Base-by-base conservation (phyloP, 2,888 invertebrate genomes). In the Thecocarcelia acutangulata region DNA sequence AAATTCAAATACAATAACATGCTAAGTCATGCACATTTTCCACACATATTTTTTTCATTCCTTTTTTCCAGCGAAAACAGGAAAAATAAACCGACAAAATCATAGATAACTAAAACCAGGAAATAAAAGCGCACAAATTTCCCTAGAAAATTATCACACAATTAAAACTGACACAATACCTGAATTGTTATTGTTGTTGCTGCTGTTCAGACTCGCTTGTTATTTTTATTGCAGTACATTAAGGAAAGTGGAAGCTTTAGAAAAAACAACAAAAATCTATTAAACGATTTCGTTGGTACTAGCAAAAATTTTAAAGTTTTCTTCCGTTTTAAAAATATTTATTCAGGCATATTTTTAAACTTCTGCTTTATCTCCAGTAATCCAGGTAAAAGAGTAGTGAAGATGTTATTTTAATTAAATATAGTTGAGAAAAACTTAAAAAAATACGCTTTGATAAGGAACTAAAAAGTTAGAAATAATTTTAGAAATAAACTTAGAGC, bases 161-260 rank as follows among this genome's bases (percentile, higher is more conserved):
- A 80, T 80, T 74, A 74, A 74, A 80, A 63, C n/a, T 74, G 69
- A 74, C 74, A 80, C 69, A 80, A 69, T 80, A 64, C 63, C 48
- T 52, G 15, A 28, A 48, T 50, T 61, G 24, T 61, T 42, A 21
- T 44, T 44, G 21, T 54, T 63, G 28, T 63, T 28, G 28, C n/a
- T n/a, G 28, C 28, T 28, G n/a, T 33, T 33, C 33, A 33, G 8
- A 8, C 1, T 3, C 6, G 37, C 40, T 64, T 33, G 33, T 33
- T 33, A 33, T 33, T 33, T 33, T 33, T 3, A 33, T 33, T 33
- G 33, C 33, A 33, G 33, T 33, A 8, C 33, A 33, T 33, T 33
- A 33, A 33, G 33, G 33, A 33, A 5, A 9, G 33, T 9, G 9
- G 33, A 33, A 33, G 8, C 33, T 5, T 33, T 33, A 9, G 33